These are phyloP conservation scores for Atta texana DNA, from an alignment of 1,140 invertebrate genomes.

Conservation along the genomic window DNA sequence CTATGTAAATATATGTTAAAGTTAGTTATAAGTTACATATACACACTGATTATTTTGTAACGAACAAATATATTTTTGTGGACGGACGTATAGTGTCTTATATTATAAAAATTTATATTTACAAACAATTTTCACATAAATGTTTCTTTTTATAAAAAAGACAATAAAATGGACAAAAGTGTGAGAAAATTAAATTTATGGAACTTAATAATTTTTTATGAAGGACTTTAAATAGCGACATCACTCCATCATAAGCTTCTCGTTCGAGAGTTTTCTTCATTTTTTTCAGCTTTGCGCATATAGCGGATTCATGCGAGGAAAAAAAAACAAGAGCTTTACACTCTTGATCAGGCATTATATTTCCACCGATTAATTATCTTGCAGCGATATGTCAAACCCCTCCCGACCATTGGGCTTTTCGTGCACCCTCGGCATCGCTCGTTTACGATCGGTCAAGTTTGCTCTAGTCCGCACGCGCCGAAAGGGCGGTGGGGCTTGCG, in stretches of 20 bases:
- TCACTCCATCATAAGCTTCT: background rate
- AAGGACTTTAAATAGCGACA: background rate
- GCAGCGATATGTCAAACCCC: constrained; percentile 67
- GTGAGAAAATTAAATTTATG: background rate
- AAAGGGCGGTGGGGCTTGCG: constrained; percentile 77
- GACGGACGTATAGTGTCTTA: too few relatives aligned
- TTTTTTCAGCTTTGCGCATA: background rate
- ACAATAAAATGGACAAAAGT: background rate
- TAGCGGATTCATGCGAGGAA: background rate
- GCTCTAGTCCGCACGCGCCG: constrained; percentile 70
- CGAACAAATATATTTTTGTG: background rate
- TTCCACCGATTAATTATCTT: constrained; percentile 75
- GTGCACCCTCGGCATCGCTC: constrained; percentile 66
- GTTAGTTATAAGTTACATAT: background rate
- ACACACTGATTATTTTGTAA: background rate
- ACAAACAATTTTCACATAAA: background rate
- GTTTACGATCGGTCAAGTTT: constrained; percentile 66
- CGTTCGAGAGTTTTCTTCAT: background rate
- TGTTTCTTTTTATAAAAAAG: background rate
- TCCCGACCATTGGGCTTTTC: constrained; percentile 75
- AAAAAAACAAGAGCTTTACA: constrained; percentile 40
- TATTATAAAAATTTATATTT: background rate
- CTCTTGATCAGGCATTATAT: constrained; percentile 73
- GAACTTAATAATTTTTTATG: constrained; percentile 19
- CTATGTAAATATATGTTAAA: background rate